These are phyloP conservation scores for Anastatus disparis DNA, from an alignment of 1,140 invertebrate genomes.

Conservation along the genomic window DNA sequence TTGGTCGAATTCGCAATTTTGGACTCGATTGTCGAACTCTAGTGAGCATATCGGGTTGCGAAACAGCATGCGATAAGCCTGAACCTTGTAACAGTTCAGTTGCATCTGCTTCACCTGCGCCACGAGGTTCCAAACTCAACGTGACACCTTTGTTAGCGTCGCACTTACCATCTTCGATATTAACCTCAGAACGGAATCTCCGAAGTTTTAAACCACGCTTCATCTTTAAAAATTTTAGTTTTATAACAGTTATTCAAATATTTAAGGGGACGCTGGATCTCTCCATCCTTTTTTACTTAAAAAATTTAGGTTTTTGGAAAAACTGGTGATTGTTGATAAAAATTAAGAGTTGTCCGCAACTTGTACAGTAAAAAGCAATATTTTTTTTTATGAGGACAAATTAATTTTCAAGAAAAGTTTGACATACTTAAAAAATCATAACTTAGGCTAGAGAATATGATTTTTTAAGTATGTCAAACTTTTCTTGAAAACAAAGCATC, in stretches of 20 bases:
- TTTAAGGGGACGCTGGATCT: too few species aligned
- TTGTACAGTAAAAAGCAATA: too few species aligned
- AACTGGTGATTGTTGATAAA: too few species aligned
- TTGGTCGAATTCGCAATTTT: conserved; percentile 50
- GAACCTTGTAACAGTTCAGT: conserved; percentile 60
- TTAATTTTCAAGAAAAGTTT: too few species aligned
- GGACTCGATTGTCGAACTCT: conserved; percentile 57
- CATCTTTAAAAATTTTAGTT: conserved; percentile 56
- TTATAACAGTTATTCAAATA: too few species aligned
- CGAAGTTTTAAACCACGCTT: conserved; percentile 61
- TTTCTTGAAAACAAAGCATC: too few species aligned
- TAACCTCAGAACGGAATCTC: conserved; percentile 65
- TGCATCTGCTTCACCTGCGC: conserved; percentile 61
- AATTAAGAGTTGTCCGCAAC: too few species aligned
- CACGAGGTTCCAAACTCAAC: conserved; percentile 59
- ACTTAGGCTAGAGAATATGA: too few species aligned
- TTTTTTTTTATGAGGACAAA: too few species aligned
- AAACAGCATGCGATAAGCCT: conserved; percentile 61
- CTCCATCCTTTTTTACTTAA: too few species aligned
- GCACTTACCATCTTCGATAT: conserved; percentile 58
- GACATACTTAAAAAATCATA: too few species aligned
- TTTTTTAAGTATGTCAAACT: neutral
- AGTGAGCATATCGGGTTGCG: conserved; percentile 61
- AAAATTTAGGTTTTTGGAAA: too few species aligned
- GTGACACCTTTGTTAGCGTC: conserved; percentile 54